Evolutionary conservation across 2,888 invertebrate species (phyloP).

Genomic region (Podabrus alpinus): DNA sequence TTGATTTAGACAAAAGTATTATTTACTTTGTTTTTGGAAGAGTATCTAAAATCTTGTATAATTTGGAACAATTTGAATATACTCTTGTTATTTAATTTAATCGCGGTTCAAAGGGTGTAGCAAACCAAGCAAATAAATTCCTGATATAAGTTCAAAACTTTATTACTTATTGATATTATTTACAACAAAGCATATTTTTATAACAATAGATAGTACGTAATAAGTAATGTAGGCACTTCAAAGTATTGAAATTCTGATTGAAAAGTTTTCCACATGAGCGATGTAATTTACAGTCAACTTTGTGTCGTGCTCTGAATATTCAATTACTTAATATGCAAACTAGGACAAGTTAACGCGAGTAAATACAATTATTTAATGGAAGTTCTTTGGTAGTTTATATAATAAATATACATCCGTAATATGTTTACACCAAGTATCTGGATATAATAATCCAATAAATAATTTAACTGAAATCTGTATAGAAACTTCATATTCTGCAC

Average conservation of each 20-base stretch:
- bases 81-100: too few species aligned
- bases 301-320: constrained; percentile 14
- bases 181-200: not conserved
- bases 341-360: constrained; percentile 7
- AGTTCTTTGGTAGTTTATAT: not conserved
- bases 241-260: constrained; percentile 7
- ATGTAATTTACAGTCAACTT: constrained; percentile 9
- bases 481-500: not conserved
- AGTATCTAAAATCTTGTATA: too few species aligned
- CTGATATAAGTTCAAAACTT: too few species aligned
- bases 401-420: not conserved
- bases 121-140: too few species aligned
- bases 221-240: not conserved
- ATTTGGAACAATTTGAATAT: too few species aligned
- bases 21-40: too few species aligned
- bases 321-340: constrained; percentile 8
- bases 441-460: not conserved
- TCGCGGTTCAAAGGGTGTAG: too few species aligned
- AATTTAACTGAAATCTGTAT: not conserved
- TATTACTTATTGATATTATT: too few species aligned
- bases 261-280: constrained; percentile 10
- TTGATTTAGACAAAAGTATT: too few species aligned
- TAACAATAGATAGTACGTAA: not conserved
- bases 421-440: too few species aligned
- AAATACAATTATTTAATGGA: constrained; percentile 6